These are phyloP conservation scores for Sarcophaga variegata DNA, from an alignment of 2,888 invertebrate species.

Conservation along the genomic window DNA sequence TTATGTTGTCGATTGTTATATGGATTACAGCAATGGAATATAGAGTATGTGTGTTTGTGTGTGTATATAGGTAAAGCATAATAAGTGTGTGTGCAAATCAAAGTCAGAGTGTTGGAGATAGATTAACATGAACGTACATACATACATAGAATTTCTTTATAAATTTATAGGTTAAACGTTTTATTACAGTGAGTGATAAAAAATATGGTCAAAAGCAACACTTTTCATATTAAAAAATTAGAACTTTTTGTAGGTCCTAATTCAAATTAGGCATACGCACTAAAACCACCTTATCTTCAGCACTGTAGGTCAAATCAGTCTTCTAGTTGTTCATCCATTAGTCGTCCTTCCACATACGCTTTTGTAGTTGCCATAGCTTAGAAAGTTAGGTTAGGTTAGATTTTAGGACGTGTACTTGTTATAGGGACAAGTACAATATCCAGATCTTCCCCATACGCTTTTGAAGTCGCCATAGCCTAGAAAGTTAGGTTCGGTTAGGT, in stretches of 20 bases:
- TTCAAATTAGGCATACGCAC: accelerated
- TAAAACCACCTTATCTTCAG: too few relatives aligned
- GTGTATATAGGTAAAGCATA: background rate
- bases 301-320: too few relatives aligned
- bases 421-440: too few relatives aligned
- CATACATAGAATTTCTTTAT: background rate
- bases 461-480: too few relatives aligned
- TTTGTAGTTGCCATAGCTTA: too few relatives aligned
- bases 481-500: too few relatives aligned
- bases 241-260: accelerated
- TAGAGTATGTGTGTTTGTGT: background rate
- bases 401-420: too few relatives aligned
- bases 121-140: background rate
- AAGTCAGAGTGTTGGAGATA: background rate
- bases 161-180: constrained; percentile 14
- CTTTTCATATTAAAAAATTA: too few relatives aligned
- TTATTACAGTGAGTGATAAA: background rate
- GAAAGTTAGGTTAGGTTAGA: too few relatives aligned
- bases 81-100: background rate
- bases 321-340: too few relatives aligned
- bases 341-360: too few relatives aligned
- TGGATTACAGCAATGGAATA: constrained; percentile 50
- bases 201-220: background rate
- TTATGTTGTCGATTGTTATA: constrained; percentile 62
- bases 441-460: too few relatives aligned